Evolutionary conservation across 2,888 invertebrate genomes (phyloP).

Genomic region (Yponomeuta plumbellus): DNA sequence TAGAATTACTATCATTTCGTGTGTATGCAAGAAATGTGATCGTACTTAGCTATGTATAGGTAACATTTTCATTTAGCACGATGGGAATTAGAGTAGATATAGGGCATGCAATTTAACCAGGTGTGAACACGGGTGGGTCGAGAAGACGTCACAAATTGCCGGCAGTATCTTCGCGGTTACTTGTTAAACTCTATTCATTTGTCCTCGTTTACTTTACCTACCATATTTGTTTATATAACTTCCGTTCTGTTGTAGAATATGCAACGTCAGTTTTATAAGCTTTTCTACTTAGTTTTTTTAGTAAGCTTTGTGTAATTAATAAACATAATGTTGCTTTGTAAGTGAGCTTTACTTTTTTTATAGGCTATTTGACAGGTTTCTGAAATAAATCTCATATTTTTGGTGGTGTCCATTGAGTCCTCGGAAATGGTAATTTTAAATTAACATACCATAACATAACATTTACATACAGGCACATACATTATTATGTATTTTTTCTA

Average conservation of each 20-base stretch:
- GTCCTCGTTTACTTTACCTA: conserved; percentile 47
- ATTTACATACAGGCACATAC: too few species aligned
- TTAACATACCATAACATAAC: too few species aligned
- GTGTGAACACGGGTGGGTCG: conserved; percentile 34
- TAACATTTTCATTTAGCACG: not conserved
- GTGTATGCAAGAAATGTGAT: not conserved
- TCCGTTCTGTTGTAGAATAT: conserved; percentile 27
- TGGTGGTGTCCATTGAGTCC: too few species aligned
- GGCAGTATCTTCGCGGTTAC: conserved; percentile 47
- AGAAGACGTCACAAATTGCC: conserved; percentile 51
- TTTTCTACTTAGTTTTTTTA: not conserved
- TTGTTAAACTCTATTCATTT: conserved; percentile 54
- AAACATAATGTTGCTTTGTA: not conserved
- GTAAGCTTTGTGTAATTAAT: too few species aligned
- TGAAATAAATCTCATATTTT: too few species aligned
- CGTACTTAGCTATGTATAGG: not conserved
- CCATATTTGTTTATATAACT: conserved; percentile 42
- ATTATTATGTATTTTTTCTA: too few species aligned
- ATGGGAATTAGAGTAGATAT: not conserved
- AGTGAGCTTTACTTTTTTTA: too few species aligned
- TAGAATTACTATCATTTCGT: not conserved
- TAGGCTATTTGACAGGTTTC: too few species aligned
- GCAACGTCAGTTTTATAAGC: conserved; percentile 17
- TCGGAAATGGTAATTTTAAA: too few species aligned
- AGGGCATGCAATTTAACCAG: conserved; percentile 35